Conservation (phyloP, 92 coral and sea anemone species). For the Nematostella vectensis region DNA sequence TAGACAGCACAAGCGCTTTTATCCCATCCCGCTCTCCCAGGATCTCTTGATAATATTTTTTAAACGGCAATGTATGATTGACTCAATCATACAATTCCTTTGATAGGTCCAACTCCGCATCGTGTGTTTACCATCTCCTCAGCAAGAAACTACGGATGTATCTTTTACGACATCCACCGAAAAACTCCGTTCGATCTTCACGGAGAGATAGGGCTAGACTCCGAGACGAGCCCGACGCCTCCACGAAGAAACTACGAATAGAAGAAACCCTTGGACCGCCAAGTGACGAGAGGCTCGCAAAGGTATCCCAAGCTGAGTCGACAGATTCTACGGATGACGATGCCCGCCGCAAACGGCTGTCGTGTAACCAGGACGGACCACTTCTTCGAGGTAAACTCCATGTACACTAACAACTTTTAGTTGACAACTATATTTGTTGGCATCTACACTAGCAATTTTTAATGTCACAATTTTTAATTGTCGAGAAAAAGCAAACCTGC, state of each 20-base stretch:
- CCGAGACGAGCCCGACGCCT: slow-evolving; percentile 17
- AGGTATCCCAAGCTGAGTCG: neutral
- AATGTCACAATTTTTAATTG: too few relatives aligned
- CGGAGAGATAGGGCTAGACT: slow-evolving; percentile 1
- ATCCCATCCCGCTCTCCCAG: too few relatives aligned
- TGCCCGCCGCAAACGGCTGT: slow-evolving; percentile 16
- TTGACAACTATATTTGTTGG: too few relatives aligned
- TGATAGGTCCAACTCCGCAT: slow-evolving; percentile 52
- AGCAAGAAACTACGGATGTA: slow-evolving; percentile 49
- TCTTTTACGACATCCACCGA: slow-evolving; percentile 35
- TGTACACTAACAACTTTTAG: too few relatives aligned
- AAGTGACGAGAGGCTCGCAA: neutral
- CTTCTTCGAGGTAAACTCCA: slow-evolving; percentile 21
- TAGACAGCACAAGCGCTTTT: too few relatives aligned
- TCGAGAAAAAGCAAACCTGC: too few relatives aligned
- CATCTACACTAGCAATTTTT: too few relatives aligned
- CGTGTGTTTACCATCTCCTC: slow-evolving; percentile 74
- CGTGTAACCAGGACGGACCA: slow-evolving; percentile 23
- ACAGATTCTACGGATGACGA: slow-evolving; percentile 8
- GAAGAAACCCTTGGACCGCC: slow-evolving; percentile 13
- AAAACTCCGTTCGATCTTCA: slow-evolving; percentile 8
- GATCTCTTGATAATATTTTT: too few relatives aligned
- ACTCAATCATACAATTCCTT: too few relatives aligned
- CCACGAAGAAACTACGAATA: slow-evolving; percentile 28
- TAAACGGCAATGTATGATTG: too few relatives aligned